Base-by-base conservation (phyloP, 2,888 invertebrate species). In the Agrypnus murinus region DNA sequence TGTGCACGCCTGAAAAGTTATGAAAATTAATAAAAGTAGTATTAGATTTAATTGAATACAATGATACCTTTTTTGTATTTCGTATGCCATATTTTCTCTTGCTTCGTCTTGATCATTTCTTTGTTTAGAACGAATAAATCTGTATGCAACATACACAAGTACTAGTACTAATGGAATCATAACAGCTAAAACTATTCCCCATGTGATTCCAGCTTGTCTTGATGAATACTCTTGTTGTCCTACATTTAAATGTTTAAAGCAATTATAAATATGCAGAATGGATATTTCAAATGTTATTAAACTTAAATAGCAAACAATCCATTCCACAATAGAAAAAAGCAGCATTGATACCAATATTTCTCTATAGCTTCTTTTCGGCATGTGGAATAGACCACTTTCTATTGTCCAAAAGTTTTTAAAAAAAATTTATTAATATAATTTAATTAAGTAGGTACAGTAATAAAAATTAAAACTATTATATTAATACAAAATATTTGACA, bases 221-320 rank as follows among this genome's bases (percentile, higher is more conserved):
- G 93, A 89, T 10, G 92, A 92, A 85, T 93, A 94, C 86, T 95
- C 95, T 83, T 94, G 92, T 76, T 92, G 90, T 80, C 93, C 95
- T 95, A 87, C 68, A 67, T 66, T 65, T 53, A 50, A 66, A 65
- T 66, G 32, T 69, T 46, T 64, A 53, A 68, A 40, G 19, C 15
- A n/a, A 12, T 17, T 36, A 19, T 9, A 4, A 53, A 5, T 3
- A 25, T 55, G 55, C n/a, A n/a, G 55, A 55, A 55, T 55, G 55
- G 55, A 55, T n/a, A 55, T 55, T 55, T 55, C 15, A n/a, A 36
- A 15, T 14, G 2, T 36, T 3, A 74, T 60, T 60, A 69, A 68
- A 74, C 76, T 50, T 71, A 73, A 74, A 73, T 55, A 40, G 62
- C 57, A 76, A 78, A 79, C 72, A 77, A 79, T 79, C 78, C 77